These are phyloP conservation scores for Aphyosemion australe DNA, from an alignment of 2,113 vertebrate genomes.

Conservation along the genomic window DNA sequence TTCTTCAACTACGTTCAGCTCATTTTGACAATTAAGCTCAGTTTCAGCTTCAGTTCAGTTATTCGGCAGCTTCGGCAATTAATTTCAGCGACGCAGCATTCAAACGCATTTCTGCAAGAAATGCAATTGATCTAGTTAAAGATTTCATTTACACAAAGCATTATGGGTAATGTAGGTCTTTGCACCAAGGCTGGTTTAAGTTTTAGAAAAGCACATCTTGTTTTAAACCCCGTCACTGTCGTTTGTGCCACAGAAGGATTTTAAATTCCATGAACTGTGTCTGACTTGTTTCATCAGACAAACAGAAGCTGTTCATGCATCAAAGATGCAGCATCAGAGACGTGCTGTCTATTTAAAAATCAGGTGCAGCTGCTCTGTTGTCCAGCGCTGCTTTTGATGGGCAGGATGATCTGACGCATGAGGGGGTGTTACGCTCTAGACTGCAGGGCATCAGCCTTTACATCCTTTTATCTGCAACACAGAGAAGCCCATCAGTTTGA, in stretches of 20 bases:
- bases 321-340: constrained; percentile 26
- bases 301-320: constrained; percentile 32
- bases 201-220: background rate
- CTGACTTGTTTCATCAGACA: constrained; percentile 17
- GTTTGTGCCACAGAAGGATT: constrained; percentile 9
- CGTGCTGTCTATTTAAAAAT: constrained; percentile 24
- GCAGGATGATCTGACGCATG: constrained; percentile 29
- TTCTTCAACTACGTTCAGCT: too few species aligned
- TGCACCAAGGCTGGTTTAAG: too few species aligned
- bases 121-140: too few species aligned
- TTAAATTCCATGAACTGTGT: constrained; percentile 2
- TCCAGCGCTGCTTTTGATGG: constrained; percentile 52
- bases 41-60: too few species aligned
- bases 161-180: too few species aligned
- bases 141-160: too few species aligned
- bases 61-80: too few species aligned
- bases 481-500: constrained; percentile 2
- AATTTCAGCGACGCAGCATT: too few species aligned
- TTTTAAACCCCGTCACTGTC: background rate
- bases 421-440: constrained; percentile 46
- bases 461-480: constrained; percentile 5
- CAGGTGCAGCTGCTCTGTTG: constrained; percentile 19
- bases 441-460: constrained; percentile 31
- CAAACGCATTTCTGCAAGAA: too few species aligned
- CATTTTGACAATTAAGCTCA: too few species aligned